Evolutionary conservation across 2,797 vertebrate genomes (phyloP).

Genomic region (Cuniculus paca): DNA sequence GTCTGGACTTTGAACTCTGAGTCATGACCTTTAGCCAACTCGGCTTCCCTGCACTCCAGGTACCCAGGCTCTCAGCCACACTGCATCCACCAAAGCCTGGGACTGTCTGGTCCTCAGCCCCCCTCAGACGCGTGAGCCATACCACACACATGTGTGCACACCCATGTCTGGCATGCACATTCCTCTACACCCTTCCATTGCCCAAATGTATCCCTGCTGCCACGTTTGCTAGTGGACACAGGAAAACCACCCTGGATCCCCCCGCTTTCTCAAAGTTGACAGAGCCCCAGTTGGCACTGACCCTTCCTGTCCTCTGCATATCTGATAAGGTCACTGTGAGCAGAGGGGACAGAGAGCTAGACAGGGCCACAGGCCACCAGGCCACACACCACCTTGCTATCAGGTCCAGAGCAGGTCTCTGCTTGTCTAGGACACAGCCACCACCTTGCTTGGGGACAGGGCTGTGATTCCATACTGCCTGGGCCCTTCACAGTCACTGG

Average conservation of each 20-base stretch:
- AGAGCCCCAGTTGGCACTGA: not conserved
- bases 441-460: not conserved
- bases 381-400: not conserved
- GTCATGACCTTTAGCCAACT: not conserved
- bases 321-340: not conserved
- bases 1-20: not conserved
- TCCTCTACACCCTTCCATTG: not conserved
- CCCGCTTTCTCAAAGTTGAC: not conserved
- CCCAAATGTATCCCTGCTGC: not conserved
- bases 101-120: not conserved
- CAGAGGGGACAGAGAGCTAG: not conserved
- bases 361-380: not conserved
- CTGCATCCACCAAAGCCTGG: not conserved
- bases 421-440: not conserved
- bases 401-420: not conserved
- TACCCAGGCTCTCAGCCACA: not conserved
- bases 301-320: not conserved
- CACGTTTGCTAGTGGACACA: rapidly evolving
- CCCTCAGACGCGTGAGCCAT: not conserved
- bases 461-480: not conserved
- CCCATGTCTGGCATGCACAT: not conserved
- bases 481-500: not conserved
- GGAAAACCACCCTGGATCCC: not conserved
- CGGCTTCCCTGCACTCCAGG: not conserved
- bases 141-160: not conserved